phyloP scores from a whole-genome alignment of 2,888 invertebrate species.

The Caenorhabditis sp. region DNA sequence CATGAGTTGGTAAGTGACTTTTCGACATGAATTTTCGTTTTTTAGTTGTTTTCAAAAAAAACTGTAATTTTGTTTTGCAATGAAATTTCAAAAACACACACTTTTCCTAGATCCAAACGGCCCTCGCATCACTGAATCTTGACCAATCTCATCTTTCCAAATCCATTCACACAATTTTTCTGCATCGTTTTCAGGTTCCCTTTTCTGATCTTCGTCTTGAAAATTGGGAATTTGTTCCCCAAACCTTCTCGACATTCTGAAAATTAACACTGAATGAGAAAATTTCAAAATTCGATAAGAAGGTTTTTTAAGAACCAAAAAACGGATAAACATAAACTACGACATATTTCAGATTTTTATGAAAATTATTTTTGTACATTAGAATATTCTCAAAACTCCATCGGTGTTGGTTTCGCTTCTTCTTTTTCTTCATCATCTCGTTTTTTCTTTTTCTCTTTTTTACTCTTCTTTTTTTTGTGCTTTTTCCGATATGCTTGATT shows the following conservation, averaged over 20 bases:
- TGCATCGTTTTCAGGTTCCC: neutral
- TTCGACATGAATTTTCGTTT: too few species aligned
- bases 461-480: slow-evolving; percentile 52
- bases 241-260: slow-evolving; percentile 43
- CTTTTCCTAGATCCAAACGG: slow-evolving; percentile 44
- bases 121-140: slow-evolving; percentile 28
- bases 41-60: too few species aligned
- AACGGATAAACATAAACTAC: neutral
- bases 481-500: slow-evolving; percentile 23
- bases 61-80: too few species aligned
- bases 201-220: neutral
- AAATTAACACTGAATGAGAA: neutral
- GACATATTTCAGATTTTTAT: neutral
- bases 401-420: neutral
- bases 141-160: slow-evolving; percentile 44
- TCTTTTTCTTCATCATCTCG: slow-evolving; percentile 8
- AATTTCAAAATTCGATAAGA: neutral
- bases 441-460: slow-evolving; percentile 46
- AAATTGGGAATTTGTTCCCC: slow-evolving; percentile 47
- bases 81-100: neutral
- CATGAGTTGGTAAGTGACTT: too few species aligned
- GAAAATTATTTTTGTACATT: slow-evolving; percentile 46
- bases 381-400: slow-evolving; percentile 26
- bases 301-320: neutral
- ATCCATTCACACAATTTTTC: slow-evolving; percentile 41